Base-by-base conservation (phyloP, 2,888 invertebrate species). In the Sipha maydis region DNA sequence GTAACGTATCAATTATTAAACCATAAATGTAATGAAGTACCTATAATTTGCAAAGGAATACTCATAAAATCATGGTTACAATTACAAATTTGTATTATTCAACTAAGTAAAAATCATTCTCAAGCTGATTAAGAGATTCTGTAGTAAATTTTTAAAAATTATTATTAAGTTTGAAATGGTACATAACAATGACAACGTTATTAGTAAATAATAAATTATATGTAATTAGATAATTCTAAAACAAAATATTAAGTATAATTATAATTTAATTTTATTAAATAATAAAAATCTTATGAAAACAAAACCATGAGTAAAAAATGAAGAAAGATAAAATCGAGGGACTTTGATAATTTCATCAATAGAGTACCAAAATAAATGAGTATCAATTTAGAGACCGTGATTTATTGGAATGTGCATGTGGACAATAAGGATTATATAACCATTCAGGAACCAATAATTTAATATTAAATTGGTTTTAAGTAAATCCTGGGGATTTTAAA, bases 331-430 rank as follows among this genome's bases (percentile, higher is more conserved):
- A n/a, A 34, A 17, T 73, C 0, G 21, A 75, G 14, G 75, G 38
- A 38, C 69, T 25, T 38, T 2, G 38, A 38, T 75, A 75, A 25
- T 38, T 75, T 34, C 21, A 75, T 76, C 19, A 41, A 41, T 76
- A n/a, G 11, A 31, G 28, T 34, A 67, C 25, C n/a, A 77, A 34
- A 61, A 75, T 54, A 85, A 84, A 85, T 85, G 85, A 85, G 67
- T 77, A 85, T 85, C 69, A 78, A 34, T 54, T 69, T 71, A 78
- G 86, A 80, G 77, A 85, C 85, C 85, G 25, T 69, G 69, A n/a
- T 77, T 54, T 3, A 80, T 41, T 80, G 86, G 86, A 86, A 86
- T 86, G 86, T 86, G 86, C 61, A 79, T 56, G n/a, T 73, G 21
- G 56, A 34, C 17, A 69, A 25, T 85, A 48, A n/a, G 11, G n/a